Evolutionary conservation across 1,140 invertebrate species (phyloP).

Genomic region (Drosophila pruinosa): DNA sequence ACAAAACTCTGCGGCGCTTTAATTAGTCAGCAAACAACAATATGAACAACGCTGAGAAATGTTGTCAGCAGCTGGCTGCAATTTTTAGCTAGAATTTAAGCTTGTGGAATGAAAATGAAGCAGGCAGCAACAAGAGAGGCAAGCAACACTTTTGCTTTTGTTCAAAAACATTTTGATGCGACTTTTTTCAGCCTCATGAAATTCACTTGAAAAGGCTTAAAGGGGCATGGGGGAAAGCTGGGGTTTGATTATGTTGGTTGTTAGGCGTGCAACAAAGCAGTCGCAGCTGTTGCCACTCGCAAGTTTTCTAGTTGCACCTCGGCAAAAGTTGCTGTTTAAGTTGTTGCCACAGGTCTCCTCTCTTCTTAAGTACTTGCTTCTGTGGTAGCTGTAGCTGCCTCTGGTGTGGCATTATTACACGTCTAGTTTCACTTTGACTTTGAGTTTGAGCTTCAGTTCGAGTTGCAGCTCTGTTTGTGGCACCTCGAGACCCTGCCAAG

Average conservation of each 20-base stretch:
- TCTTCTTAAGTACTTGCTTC: constrained; percentile 21
- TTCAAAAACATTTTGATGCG: constrained; percentile 23
- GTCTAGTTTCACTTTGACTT: constrained; percentile 26
- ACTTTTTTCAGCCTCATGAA: constrained; percentile 10
- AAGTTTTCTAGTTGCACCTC: constrained; percentile 58
- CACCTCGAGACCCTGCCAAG: constrained; percentile 28
- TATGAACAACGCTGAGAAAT: constrained; percentile 5
- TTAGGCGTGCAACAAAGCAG: constrained; percentile 1
- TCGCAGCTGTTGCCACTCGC: constrained; percentile 29
- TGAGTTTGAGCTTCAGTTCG: neutral
- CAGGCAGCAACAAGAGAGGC: constrained; percentile 27
- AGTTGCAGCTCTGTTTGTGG: neutral
- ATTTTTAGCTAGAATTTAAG: constrained; percentile 68
- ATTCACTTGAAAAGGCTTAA: constrained; percentile 31
- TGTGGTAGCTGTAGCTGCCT: too few species aligned
- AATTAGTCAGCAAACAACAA: constrained; percentile 30
- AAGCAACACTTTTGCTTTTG: constrained; percentile 72
- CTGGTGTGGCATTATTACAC: constrained; percentile 16
- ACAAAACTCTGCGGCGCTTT: constrained; percentile 40
- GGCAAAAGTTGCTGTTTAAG: constrained; percentile 21
- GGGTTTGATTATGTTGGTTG: constrained; percentile 25
- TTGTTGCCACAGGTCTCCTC: constrained; percentile 30
- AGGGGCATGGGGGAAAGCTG: neutral
- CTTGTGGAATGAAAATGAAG: constrained; percentile 45
- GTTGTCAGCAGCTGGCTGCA: constrained; percentile 54